Evolutionary conservation across 2,888 invertebrate species (phyloP).

Genomic region (Euzetes globulus): DNA sequence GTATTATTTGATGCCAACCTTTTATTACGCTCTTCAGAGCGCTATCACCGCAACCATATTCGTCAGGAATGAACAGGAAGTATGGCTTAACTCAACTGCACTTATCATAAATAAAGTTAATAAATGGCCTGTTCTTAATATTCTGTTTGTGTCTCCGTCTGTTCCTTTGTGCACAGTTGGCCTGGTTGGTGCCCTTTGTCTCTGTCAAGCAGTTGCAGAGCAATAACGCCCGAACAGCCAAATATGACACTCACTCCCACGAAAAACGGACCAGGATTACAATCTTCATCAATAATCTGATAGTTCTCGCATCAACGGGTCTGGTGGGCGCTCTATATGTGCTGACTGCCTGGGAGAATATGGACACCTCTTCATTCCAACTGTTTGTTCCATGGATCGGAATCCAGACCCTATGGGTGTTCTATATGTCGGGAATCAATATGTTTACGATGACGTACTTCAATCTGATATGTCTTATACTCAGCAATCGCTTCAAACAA

Average conservation of each 20-base stretch:
- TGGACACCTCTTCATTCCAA: slow-evolving; percentile 32
- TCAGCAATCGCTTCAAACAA: slow-evolving; percentile 33
- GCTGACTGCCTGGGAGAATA: slow-evolving; percentile 35
- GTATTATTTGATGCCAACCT: slow-evolving; percentile 38
- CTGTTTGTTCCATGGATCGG: slow-evolving; percentile 36
- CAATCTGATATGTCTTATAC: slow-evolving; percentile 36
- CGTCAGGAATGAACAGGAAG: slow-evolving; percentile 36
- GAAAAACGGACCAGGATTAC: slow-evolving; percentile 31
- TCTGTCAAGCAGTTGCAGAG: slow-evolving; percentile 36
- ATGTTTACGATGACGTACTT: slow-evolving; percentile 37
- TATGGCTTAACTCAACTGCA: background rate
- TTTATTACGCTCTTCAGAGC: slow-evolving; percentile 35
- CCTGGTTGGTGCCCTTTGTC: slow-evolving; percentile 38
- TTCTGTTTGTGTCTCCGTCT: background rate
- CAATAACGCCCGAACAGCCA: slow-evolving; percentile 20
- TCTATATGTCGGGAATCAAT: slow-evolving; percentile 36
- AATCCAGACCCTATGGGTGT: slow-evolving; percentile 35
- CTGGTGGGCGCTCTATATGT: slow-evolving; percentile 33
- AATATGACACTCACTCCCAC: slow-evolving; percentile 31
- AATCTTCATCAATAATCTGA: slow-evolving; percentile 30
- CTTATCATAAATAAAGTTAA: background rate
- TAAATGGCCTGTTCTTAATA: background rate
- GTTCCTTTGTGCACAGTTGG: background rate
- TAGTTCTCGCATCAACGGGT: slow-evolving; percentile 23
- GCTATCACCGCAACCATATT: slow-evolving; percentile 36